Evolutionary conservation across 2,797 vertebrate species (phyloP).

Genomic region (Rhincodon typus): DNA sequence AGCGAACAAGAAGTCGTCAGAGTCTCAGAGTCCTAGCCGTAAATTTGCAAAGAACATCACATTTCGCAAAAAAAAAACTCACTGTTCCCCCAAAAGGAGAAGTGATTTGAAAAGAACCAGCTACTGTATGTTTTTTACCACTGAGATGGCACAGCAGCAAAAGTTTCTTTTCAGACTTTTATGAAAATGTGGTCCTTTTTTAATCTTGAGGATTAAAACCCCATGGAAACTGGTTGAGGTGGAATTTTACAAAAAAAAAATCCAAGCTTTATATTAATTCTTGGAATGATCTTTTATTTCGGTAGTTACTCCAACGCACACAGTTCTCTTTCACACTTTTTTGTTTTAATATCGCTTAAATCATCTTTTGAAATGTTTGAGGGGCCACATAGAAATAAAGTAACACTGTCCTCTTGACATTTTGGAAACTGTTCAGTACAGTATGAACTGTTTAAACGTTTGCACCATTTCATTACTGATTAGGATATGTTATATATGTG

Average conservation of each 20-base stretch:
- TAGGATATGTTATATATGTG: background rate
- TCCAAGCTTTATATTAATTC: background rate
- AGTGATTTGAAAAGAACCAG: background rate
- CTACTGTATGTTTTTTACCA: background rate
- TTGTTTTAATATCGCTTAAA: background rate
- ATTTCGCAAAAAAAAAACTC: background rate
- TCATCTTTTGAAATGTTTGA: background rate
- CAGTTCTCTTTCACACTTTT: background rate
- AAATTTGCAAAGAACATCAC: background rate
- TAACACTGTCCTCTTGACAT: background rate
- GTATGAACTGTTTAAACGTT: background rate
- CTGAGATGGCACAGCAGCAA: background rate
- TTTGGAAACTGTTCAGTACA: background rate
- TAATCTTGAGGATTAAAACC: background rate
- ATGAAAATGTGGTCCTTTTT: background rate
- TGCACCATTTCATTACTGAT: background rate
- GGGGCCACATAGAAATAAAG: background rate
- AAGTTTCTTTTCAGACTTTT: background rate
- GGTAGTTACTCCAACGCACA: background rate
- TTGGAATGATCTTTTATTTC: background rate
- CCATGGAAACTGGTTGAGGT: background rate
- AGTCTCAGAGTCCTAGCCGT: background rate
- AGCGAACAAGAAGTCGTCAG: background rate
- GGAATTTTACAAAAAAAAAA: background rate
- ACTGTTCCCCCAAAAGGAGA: background rate